phyloP scores from a whole-genome alignment of 2,888 invertebrate genomes.

The Adineta ricciae region DNA sequence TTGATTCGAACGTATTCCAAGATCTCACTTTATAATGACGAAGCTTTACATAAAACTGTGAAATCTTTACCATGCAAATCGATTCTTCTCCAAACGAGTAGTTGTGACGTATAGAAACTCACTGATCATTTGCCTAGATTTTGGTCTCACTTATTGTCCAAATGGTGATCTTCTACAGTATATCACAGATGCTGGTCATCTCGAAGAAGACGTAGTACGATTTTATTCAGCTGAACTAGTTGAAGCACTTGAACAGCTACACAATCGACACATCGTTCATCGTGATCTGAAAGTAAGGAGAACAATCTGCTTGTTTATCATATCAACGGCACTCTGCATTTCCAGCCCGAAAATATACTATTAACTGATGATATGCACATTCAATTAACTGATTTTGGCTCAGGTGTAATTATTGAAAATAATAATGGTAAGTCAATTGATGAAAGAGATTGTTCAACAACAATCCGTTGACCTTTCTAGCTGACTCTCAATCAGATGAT shows the following conservation, averaged over 20 bases:
- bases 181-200: conserved; percentile 73
- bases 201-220: conserved; percentile 74
- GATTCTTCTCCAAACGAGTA: too few species aligned
- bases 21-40: too few species aligned
- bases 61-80: too few species aligned
- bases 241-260: conserved; percentile 79
- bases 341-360: conserved; percentile 95
- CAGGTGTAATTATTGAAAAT: conserved; percentile 65
- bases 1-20: too few species aligned
- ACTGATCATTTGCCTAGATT: conserved; percentile 58
- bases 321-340: too few species aligned
- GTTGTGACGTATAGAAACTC: too few species aligned
- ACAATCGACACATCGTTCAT: conserved; percentile 76
- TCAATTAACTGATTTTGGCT: conserved; percentile 90
- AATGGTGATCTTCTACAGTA: conserved; percentile 85
- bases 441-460: neutral
- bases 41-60: too few species aligned
- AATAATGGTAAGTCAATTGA: neutral
- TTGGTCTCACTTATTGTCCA: conserved; percentile 84
- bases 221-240: conserved; percentile 91
- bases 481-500: neutral
- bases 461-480: neutral
- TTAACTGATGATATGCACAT: conserved; percentile 90
- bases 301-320: too few species aligned
- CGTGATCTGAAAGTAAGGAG: conserved; percentile 53